Conservation (phyloP, 2,113 vertebrate genomes). For the Toxotes chatareus region DNA sequence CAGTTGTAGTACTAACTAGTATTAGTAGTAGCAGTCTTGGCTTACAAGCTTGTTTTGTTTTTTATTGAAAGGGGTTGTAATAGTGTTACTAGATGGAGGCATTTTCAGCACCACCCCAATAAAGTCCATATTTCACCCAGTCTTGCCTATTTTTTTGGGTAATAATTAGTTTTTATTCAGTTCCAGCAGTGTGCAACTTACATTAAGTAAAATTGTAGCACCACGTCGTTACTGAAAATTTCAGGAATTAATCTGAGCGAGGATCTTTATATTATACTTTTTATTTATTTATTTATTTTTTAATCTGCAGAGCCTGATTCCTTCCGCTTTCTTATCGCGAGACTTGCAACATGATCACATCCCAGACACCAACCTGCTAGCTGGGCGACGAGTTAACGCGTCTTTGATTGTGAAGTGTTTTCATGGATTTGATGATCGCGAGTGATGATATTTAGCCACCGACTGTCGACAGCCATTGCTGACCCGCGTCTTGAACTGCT, state of each 20-base stretch:
- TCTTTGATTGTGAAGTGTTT: background rate
- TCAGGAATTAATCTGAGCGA: background rate
- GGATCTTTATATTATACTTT: background rate
- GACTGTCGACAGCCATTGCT: fast-evolving
- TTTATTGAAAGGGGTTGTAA: background rate
- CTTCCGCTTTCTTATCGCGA: conserved; percentile 54
- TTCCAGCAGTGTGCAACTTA: background rate
- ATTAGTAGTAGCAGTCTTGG: background rate
- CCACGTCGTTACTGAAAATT: background rate
- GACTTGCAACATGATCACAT: conserved; percentile 14
- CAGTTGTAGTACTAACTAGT: background rate
- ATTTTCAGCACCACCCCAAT: background rate
- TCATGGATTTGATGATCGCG: background rate
- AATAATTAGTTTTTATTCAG: background rate
- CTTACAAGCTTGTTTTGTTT: background rate
- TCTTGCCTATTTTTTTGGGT: background rate
- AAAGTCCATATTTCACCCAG: conserved; percentile 8
- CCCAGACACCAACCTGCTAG: conserved; percentile 43
- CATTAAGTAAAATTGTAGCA: background rate
- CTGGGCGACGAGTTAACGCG: background rate
- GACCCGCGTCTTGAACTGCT: background rate
- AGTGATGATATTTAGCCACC: background rate
- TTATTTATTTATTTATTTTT: background rate
- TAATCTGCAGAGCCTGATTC: background rate
- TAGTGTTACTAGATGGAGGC: background rate